Evolutionary conservation across 1,140 invertebrate genomes (phyloP).

Genomic region (Potamilus streckersoni): DNA sequence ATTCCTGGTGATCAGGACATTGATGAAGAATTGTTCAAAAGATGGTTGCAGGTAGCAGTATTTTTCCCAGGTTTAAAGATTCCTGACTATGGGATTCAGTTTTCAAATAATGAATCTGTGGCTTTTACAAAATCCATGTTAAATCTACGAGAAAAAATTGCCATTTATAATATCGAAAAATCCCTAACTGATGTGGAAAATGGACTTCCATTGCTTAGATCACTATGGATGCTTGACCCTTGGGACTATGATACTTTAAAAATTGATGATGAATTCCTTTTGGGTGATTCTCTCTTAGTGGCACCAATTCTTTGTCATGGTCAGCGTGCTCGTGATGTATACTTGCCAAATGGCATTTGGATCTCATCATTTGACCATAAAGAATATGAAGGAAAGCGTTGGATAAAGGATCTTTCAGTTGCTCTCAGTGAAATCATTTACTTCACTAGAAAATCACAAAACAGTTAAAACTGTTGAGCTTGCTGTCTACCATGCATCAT

Average conservation of each 20-base stretch:
- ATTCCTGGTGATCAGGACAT: slow-evolving; percentile 63
- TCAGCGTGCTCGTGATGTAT: slow-evolving; percentile 77
- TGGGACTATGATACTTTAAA: slow-evolving; percentile 83
- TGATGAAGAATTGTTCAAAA: slow-evolving; percentile 82
- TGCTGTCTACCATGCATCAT: too few relatives aligned
- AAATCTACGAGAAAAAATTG: slow-evolving; percentile 43
- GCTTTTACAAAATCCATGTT: slow-evolving; percentile 77
- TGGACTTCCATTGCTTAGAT: slow-evolving; percentile 75
- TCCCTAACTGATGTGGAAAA: slow-evolving; percentile 76
- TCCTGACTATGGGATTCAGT: slow-evolving; percentile 8
- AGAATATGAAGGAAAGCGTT: slow-evolving; percentile 8
- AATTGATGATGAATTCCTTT: slow-evolving; percentile 81
- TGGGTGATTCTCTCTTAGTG: slow-evolving; percentile 83
- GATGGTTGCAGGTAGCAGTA: slow-evolving; percentile 88
- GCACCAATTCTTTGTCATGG: slow-evolving; percentile 82
- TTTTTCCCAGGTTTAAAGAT: slow-evolving; percentile 78
- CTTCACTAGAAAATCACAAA: too few relatives aligned
- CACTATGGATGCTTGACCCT: slow-evolving; percentile 91
- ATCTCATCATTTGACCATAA: slow-evolving; percentile 3
- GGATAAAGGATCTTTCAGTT: slow-evolving; percentile 21
- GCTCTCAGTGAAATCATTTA: slow-evolving; percentile 6
- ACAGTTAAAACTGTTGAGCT: too few relatives aligned
- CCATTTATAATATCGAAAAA: slow-evolving; percentile 71
- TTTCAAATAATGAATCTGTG: slow-evolving; percentile 67
- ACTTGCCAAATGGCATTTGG: slow-evolving; percentile 61